A percentile compares a stretch with the other conserved stretches of the same genome.
Evolutionary conservation across 92 coral and sea anemone species (phyloP).

Genomic region (Epizoanthus fatuus): DNA sequence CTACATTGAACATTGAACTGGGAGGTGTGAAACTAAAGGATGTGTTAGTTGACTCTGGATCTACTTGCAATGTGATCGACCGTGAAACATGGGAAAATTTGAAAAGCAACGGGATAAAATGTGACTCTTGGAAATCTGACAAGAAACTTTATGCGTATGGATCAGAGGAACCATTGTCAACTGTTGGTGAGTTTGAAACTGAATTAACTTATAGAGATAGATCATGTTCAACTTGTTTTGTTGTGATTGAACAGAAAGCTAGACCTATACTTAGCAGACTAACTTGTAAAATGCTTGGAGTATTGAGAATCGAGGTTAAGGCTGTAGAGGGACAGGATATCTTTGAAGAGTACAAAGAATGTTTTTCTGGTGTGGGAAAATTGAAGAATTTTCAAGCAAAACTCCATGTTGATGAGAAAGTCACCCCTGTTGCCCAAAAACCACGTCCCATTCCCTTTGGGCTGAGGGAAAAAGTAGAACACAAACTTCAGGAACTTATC

Average conservation of each 20-base stretch:
- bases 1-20: slow-evolving; percentile 27
- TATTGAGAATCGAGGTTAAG: slow-evolving; percentile 2
- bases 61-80: slow-evolving; percentile 56
- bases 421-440: slow-evolving; percentile 25
- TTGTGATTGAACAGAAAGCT: slow-evolving; percentile 38
- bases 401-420: slow-evolving; percentile 33
- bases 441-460: neutral
- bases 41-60: slow-evolving; percentile 49
- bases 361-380: slow-evolving; percentile 44
- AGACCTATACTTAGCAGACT: slow-evolving; percentile 31
- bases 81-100: slow-evolving; percentile 30
- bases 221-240: slow-evolving; percentile 28
- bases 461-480: slow-evolving; percentile 8
- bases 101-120: slow-evolving; percentile 17
- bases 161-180: slow-evolving; percentile 25
- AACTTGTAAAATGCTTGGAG: slow-evolving; percentile 45
- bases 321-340: slow-evolving; percentile 22
- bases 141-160: slow-evolving; percentile 35
- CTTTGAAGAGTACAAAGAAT: slow-evolving; percentile 3
- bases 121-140: slow-evolving; percentile 29
- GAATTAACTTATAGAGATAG: slow-evolving; percentile 26
- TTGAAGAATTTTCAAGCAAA: slow-evolving; percentile 34
- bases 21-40: slow-evolving; percentile 43
- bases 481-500: slow-evolving; percentile 14
- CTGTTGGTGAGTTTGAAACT: slow-evolving; percentile 57